Conservation (phyloP, 2,797 vertebrate species). For the Cichlasoma orientale region DNA sequence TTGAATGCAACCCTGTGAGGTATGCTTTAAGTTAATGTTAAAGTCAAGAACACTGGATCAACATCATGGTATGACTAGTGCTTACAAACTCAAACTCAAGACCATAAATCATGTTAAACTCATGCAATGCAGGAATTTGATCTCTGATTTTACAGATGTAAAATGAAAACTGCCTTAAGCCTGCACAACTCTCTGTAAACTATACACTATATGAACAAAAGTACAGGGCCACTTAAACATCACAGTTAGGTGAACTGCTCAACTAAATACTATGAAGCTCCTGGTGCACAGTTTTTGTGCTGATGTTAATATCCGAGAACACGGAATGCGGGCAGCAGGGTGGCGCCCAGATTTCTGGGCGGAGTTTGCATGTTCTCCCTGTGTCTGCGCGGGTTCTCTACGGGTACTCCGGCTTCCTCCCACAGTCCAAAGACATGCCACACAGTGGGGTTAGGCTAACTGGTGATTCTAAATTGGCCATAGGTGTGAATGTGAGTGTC, state of each 20-base stretch:
- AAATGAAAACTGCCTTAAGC: not conserved
- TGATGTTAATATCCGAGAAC: not conserved
- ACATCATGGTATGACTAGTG: not conserved
- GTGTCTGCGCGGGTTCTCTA: too few relatives aligned
- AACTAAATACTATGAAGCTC: not conserved
- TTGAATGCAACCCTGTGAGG: not conserved
- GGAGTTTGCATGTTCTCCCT: too few relatives aligned
- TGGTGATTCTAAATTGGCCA: too few relatives aligned
- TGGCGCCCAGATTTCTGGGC: too few relatives aligned
- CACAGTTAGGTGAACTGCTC: not conserved
- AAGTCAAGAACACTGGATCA: not conserved
- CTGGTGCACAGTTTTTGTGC: not conserved
- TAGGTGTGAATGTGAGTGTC: too few relatives aligned
- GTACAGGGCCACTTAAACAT: not conserved
- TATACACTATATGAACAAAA: not conserved
- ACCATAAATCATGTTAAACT: not conserved
- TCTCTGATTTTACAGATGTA: not conserved
- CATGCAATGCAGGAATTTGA: too few relatives aligned
- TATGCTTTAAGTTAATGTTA: not conserved
- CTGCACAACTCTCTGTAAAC: not conserved
- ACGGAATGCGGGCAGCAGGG: too few relatives aligned
- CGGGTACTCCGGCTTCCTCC: too few relatives aligned
- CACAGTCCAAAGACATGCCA: too few relatives aligned
- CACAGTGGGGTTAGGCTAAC: too few relatives aligned
- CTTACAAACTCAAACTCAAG: not conserved